Evolutionary conservation across 2,797 vertebrate genomes (phyloP), one percentile per base, ranked within the genome.

Genomic region (Sebastes elongatus): DNA sequence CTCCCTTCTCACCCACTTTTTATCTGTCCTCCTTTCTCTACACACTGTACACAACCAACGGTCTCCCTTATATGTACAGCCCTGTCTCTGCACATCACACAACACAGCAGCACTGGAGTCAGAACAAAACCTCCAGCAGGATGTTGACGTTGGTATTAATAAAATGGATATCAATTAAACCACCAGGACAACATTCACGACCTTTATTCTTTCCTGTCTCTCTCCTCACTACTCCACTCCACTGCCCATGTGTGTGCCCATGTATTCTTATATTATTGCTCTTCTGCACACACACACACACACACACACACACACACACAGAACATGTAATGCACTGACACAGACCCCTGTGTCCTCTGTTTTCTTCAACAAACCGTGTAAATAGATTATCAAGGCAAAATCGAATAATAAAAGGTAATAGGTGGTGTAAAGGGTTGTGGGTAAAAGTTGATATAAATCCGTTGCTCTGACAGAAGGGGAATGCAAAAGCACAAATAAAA

Each of bases 1-100:
- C 74, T 22, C 63, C 28, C 46, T 53, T 57, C 78, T 82, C 81
- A 83, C 72, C 35, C 73, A 77, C 76, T 77, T 56, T 57, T 65
- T 72, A 69, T 81, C 78, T 52, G 61, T 74, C 71, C 71, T 84
- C 83, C 71, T 87, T 52, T 8, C 73, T 78, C 20, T 14, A 18
- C 32, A 60, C 3, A 53, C 62, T 42, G 6, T 11, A 13, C 22
- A 81, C 53, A 65, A 20, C 42, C 42, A 49, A 13, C 25, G 0
- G 7, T 18, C 68, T 69, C 13, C 30, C 42, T 74, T 52, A 53
- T 74, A 69, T 38, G 4, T 33, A 61, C 62, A 71, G 28, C 23
- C 64, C 35, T 16, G 22, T 78, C 55, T 75, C 16, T 67, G 35
- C 13, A 55, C 5, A 55, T 33, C 23, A 27, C 49, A n/a, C 20